Conservation (phyloP, 2,113 vertebrate species). For the Pelobates fuscus region DNA sequence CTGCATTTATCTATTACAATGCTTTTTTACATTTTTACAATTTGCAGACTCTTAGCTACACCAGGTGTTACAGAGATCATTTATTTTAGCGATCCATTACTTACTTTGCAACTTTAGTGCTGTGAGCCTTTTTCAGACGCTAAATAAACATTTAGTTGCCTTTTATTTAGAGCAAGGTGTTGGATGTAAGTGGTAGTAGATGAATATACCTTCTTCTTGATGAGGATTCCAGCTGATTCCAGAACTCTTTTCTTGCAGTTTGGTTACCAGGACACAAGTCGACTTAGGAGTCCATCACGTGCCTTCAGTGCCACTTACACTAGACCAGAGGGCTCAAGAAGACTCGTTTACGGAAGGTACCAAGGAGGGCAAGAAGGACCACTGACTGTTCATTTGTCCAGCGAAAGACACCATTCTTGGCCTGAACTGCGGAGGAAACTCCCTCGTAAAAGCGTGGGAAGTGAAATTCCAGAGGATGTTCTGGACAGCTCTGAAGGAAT, state of each 20-base stretch:
- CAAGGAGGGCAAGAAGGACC: slow-evolving; percentile 24
- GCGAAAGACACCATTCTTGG: slow-evolving; percentile 13
- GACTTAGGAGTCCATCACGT: slow-evolving; percentile 67
- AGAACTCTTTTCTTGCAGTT: slow-evolving; percentile 72
- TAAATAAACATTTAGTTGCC: no score
- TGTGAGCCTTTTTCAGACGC: no score
- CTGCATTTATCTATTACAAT: no score
- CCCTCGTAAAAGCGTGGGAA: slow-evolving; percentile 14
- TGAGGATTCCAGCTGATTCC: no score
- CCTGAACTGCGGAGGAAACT: slow-evolving; percentile 28
- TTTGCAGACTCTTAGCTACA: no score
- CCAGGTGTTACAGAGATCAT: no score
- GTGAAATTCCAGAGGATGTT: not conserved
- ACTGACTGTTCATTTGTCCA: slow-evolving; percentile 19
- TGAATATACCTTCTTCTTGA: no score
- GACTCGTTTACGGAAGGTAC: slow-evolving; percentile 17
- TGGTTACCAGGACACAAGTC: slow-evolving; percentile 73
- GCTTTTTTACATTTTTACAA: no score
- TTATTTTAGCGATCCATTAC: no score
- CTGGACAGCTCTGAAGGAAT: slow-evolving; percentile 28
- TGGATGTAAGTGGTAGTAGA: no score
- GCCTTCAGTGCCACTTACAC: slow-evolving; percentile 31
- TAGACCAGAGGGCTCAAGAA: slow-evolving; percentile 19
- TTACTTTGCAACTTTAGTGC: no score
- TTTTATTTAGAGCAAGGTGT: no score